These are phyloP conservation scores for Xyrauchen texanus DNA, from an alignment of 2,113 vertebrate species.

Conservation along the genomic window DNA sequence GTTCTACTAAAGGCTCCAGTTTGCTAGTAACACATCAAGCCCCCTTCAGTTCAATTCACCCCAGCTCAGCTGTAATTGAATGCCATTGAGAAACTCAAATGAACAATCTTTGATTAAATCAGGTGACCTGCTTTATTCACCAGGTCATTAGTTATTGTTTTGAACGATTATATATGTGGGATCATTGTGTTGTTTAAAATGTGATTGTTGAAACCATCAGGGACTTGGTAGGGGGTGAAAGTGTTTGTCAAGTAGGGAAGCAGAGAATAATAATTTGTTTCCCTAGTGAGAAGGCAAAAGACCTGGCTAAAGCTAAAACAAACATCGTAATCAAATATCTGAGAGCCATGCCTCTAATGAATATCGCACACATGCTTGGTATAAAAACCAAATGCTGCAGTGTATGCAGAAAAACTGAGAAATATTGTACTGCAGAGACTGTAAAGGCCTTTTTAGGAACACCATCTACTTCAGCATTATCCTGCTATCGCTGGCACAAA, in stretches of 20 bases:
- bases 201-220: neutral
- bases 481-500: constrained; percentile 17
- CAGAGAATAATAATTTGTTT: constrained; percentile 39
- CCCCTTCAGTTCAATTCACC: neutral
- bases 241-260: constrained; percentile 33
- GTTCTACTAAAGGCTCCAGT: neutral
- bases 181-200: constrained; percentile 9
- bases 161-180: neutral
- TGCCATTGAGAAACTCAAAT: neutral
- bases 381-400: constrained; percentile 17
- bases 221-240: constrained; percentile 3
- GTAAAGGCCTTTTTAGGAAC: constrained; percentile 37
- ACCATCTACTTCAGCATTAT: constrained; percentile 43
- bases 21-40: neutral
- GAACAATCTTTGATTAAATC: neutral
- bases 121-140: neutral
- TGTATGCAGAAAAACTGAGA: constrained; percentile 2
- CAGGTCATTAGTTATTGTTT: constrained; percentile 5
- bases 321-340: constrained; percentile 45
- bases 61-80: neutral
- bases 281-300: constrained; percentile 15
- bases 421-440: constrained; percentile 39
- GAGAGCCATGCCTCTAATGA: constrained; percentile 8
- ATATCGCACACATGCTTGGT: constrained; percentile 8
- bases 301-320: constrained; percentile 35